Evolutionary conservation across 2,113 vertebrate species (phyloP).

Genomic region (Baryphthengus martii): DNA sequence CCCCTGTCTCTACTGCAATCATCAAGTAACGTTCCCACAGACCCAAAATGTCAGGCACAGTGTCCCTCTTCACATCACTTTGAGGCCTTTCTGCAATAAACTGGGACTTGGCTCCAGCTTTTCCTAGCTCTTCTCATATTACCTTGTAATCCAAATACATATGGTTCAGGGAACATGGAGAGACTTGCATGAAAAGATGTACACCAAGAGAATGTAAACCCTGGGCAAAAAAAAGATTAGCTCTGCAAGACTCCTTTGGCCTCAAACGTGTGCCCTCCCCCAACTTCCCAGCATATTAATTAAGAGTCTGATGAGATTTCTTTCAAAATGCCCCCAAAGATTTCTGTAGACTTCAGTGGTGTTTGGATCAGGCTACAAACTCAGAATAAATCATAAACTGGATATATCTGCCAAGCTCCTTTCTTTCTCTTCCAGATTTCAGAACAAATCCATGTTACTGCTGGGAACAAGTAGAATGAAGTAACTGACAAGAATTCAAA

Average conservation of each 20-base stretch:
- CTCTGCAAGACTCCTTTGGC: slow-evolving; percentile 21
- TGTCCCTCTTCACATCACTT: slow-evolving; percentile 1
- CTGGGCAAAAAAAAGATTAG: slow-evolving; percentile 4
- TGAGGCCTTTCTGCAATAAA: slow-evolving; percentile 36
- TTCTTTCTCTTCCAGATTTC: slow-evolving; percentile 50
- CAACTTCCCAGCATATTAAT: slow-evolving; percentile 42
- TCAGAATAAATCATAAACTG: slow-evolving; percentile 52
- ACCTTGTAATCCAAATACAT: slow-evolving; percentile 56
- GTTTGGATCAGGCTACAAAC: slow-evolving; percentile 51
- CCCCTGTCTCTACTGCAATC: neutral
- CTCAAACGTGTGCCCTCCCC: neutral
- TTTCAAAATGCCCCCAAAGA: slow-evolving; percentile 50
- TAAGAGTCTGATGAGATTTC: slow-evolving; percentile 33
- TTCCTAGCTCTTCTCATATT: slow-evolving; percentile 42
- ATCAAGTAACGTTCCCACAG: neutral
- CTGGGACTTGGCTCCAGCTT: slow-evolving; percentile 41
- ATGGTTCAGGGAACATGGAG: slow-evolving; percentile 21
- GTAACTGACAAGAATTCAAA: slow-evolving; percentile 39
- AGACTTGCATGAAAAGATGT: slow-evolving; percentile 42
- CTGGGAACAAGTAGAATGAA: slow-evolving; percentile 54
- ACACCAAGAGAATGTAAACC: slow-evolving; percentile 23
- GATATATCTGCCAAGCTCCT: slow-evolving; percentile 48
- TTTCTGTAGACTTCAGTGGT: slow-evolving; percentile 30
- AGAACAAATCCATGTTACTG: slow-evolving; percentile 54
- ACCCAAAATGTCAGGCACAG: neutral